Percentiles rank a stretch among this genome's conserved stretches.
These are phyloP conservation scores for Acanthurus tractus DNA, from an alignment of 2,797 vertebrate genomes.

Conservation along the genomic window DNA sequence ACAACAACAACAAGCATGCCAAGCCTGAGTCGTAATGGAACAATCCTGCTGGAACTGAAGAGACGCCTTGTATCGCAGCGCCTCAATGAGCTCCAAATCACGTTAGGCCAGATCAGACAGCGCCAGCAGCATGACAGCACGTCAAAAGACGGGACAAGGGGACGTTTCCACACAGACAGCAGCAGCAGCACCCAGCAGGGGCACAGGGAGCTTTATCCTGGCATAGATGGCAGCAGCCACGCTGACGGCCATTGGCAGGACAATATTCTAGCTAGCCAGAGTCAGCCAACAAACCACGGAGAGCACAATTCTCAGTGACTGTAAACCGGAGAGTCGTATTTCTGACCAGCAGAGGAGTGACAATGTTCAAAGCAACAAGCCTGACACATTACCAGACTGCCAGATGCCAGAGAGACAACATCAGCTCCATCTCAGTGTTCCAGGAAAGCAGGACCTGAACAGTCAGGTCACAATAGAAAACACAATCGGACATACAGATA, in stretches of 20 bases:
- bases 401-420: constrained; percentile 38
- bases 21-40: constrained; percentile 74
- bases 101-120: constrained; percentile 66
- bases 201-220: constrained; percentile 30
- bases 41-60: constrained; percentile 83
- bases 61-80: constrained; percentile 82
- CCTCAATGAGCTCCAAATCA: constrained; percentile 83
- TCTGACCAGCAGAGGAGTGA: constrained; percentile 46
- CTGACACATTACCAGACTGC: constrained; percentile 30
- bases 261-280: constrained; percentile 44
- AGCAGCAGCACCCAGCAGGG: constrained; percentile 45
- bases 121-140: constrained; percentile 68
- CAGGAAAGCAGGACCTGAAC: constrained; percentile 23
- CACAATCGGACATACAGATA: constrained; percentile 35
- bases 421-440: constrained; percentile 6
- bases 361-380: constrained; percentile 38
- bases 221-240: constrained; percentile 22
- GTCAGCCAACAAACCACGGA: constrained; percentile 50
- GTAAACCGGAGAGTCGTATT: constrained; percentile 61
- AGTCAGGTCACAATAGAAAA: constrained; percentile 38
- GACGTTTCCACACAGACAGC: constrained; percentile 45
- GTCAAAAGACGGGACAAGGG: constrained; percentile 52
- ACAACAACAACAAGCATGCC: constrained; percentile 55
- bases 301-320: constrained; percentile 39
- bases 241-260: constrained; percentile 33